phyloP scores from a whole-genome alignment of 1,140 invertebrate species.

The Hyphantria cunea region DNA sequence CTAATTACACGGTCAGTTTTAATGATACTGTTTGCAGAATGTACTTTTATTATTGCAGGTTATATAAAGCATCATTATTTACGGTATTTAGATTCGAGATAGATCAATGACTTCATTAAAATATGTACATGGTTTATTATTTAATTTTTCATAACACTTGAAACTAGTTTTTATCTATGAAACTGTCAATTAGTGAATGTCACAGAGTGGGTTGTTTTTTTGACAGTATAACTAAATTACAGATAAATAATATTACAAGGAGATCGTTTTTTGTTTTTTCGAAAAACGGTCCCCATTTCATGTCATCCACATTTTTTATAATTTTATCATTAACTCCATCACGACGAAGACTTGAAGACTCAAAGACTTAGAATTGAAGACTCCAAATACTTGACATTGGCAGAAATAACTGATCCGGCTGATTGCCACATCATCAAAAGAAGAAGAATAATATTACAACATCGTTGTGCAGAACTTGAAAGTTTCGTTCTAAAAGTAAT shows the following conservation, averaged over 20 bases:
- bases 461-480: background rate
- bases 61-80: background rate
- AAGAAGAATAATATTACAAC: background rate
- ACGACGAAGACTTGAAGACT: too few relatives aligned
- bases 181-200: constrained; percentile 23
- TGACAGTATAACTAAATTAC: background rate
- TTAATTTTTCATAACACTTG: constrained; percentile 22
- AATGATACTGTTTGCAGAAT: too few relatives aligned
- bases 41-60: too few relatives aligned
- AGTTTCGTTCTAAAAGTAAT: background rate
- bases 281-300: too few relatives aligned
- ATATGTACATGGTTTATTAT: constrained; percentile 22
- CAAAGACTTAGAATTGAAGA: too few relatives aligned
- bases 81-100: constrained; percentile 9
- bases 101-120: constrained; percentile 28
- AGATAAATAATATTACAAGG: background rate
- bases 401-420: too few relatives aligned
- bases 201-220: constrained; percentile 9
- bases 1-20: too few relatives aligned
- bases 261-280: too few relatives aligned
- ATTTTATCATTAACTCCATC: too few relatives aligned
- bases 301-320: too few relatives aligned
- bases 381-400: too few relatives aligned
- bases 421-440: too few relatives aligned
- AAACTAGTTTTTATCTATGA: constrained; percentile 17